Conservation (phyloP, 2,113 vertebrate genomes). For the Paraplagusia blochii region DNA sequence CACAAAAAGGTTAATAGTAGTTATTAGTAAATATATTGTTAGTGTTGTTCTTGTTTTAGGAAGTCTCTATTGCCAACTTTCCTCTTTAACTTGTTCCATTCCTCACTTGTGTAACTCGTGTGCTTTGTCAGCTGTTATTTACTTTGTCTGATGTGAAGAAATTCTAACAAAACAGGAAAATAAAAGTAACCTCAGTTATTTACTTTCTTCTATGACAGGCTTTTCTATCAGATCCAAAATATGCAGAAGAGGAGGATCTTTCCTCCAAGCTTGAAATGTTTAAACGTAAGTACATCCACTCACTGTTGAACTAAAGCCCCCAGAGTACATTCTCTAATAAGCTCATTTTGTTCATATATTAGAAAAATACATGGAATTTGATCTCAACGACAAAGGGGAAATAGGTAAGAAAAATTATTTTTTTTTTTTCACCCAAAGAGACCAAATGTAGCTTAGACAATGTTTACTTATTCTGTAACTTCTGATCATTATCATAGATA, state of each 20-base stretch:
- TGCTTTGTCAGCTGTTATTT: too few species aligned
- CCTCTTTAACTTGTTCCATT: too few species aligned
- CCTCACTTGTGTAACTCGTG: too few species aligned
- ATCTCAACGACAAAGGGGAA: conserved; percentile 81
- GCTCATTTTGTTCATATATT: conserved; percentile 40
- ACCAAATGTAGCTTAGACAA: not conserved
- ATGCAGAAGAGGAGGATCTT: conserved; percentile 78
- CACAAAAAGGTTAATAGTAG: too few species aligned
- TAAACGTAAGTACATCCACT: conserved; percentile 69
- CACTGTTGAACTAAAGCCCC: not conserved
- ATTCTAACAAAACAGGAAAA: too few species aligned
- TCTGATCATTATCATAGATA: conserved; percentile 56
- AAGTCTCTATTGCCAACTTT: too few species aligned
- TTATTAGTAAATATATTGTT: too few species aligned
- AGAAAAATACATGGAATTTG: conserved; percentile 87
- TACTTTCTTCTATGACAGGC: conserved; percentile 53
- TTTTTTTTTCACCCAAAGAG: not conserved
- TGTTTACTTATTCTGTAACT: not conserved
- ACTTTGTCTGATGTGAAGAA: too few species aligned
- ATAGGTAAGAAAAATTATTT: conserved; percentile 80
- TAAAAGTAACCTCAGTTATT: not conserved
- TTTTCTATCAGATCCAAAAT: conserved; percentile 78
- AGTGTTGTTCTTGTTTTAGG: too few species aligned
- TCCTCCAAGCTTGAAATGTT: conserved; percentile 76
- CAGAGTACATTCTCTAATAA: not conserved